Evolutionary conservation across 30 jellyfish, hydroid and myxozoan species (phyloP).

Genomic region (Chrysaora quinquecirrha): DNA sequence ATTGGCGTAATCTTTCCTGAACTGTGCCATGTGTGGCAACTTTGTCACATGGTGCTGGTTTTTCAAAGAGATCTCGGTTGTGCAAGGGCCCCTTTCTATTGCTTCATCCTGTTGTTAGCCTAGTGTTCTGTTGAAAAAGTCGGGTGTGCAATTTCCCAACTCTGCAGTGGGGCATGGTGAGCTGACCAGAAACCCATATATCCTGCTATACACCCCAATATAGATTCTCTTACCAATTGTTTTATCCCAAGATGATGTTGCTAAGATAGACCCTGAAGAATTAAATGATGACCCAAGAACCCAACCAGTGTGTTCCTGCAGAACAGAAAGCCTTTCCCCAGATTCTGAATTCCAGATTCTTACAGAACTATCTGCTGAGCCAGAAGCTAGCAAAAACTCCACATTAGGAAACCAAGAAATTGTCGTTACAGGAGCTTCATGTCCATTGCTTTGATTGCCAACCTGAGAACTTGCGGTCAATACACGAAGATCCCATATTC

Average conservation of each 20-base stretch:
- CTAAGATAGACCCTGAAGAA: slow-evolving; percentile 49
- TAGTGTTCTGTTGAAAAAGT: too few species aligned
- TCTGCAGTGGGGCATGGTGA: too few species aligned
- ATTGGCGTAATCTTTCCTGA: too few species aligned
- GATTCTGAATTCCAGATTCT: slow-evolving; percentile 83
- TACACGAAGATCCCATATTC: slow-evolving; percentile 83
- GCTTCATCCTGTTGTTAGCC: too few species aligned
- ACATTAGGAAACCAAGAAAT: slow-evolving; percentile 89
- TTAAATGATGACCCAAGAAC: slow-evolving; percentile 75
- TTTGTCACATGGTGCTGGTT: too few species aligned
- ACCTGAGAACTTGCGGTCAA: slow-evolving; percentile 64
- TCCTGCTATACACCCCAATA: too few species aligned
- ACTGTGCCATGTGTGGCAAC: too few species aligned
- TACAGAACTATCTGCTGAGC: slow-evolving; percentile 80
- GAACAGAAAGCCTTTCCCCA: slow-evolving; percentile 75
- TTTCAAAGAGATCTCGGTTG: too few species aligned
- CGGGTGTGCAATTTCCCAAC: too few species aligned
- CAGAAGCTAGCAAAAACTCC: slow-evolving; percentile 81
- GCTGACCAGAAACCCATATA: too few species aligned
- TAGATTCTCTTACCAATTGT: slow-evolving; percentile 35
- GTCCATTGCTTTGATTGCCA: slow-evolving; percentile 77
- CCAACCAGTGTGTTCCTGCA: slow-evolving; percentile 83
- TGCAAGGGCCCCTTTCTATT: too few species aligned
- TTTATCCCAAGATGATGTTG: slow-evolving; percentile 93
- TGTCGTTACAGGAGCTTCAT: slow-evolving; percentile 77